Conservation (phyloP, 2,888 invertebrate genomes). For the Zelleria hepariella region DNA sequence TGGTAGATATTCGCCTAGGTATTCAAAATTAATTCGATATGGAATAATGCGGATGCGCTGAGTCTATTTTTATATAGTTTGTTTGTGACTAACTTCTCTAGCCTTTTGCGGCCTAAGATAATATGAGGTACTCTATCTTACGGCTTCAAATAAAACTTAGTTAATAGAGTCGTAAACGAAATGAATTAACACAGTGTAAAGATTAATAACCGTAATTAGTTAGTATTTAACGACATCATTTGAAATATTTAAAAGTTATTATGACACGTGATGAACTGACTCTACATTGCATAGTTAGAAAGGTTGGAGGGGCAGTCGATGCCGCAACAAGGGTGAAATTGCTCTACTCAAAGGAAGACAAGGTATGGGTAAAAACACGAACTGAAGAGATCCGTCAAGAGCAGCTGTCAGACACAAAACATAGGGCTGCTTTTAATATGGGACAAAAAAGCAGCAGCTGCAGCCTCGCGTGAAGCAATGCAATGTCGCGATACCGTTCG, state of each 20-base stretch:
- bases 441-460: slow-evolving; percentile 34
- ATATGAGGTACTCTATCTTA: no score
- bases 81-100: no score
- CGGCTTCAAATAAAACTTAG: no score
- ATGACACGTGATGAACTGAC: no score
- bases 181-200: no score
- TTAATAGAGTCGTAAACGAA: no score
- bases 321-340: background rate
- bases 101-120: no score
- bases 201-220: background rate
- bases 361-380: background rate
- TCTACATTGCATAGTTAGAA: background rate
- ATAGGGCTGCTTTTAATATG: slow-evolving; percentile 29
- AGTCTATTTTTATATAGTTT: background rate
- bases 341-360: background rate
- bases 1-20: background rate
- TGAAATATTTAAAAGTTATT: no score
- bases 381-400: background rate
- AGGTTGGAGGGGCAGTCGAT: background rate
- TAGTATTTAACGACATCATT: background rate
- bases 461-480: slow-evolving; percentile 2
- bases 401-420: slow-evolving; percentile 43
- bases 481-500: background rate
- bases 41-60: background rate
- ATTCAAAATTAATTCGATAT: background rate